Evolutionary conservation across 2,888 invertebrate genomes (phyloP), one percentile per base, ranked within the genome.

Genomic region (Drosophila barbarae): DNA sequence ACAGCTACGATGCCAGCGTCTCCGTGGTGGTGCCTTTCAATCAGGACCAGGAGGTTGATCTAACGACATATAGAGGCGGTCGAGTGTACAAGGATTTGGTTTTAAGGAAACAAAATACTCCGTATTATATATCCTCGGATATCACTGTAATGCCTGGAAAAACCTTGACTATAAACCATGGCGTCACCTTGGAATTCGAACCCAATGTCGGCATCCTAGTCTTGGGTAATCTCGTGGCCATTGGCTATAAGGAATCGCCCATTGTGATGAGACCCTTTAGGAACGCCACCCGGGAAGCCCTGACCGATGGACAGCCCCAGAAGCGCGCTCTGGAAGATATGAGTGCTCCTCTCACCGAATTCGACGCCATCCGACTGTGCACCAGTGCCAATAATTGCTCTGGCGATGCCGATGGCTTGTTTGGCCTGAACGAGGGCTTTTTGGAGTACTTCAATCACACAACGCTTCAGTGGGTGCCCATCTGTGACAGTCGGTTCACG

Each of bases 141-240:
- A 93, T 99, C 39, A 99, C 99, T 0, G 93, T 99, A 0, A 98
- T 99, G 98, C 98, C 99, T 0, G 95, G 94, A 67, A 95, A 93
- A 0, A 95, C 94, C 0, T 89, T 99, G 35, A 94, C 93, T 0
- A 96, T 99, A 59, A 93, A 94, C 73, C 94, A 97, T 3, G 98
- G 98, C 7, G 97, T 97, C 0, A 92, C 94, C 9, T 90, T 99
- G 88, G 97, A 98, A 89, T 98, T 99, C 88, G 95, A 95, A 38
- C 96, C 99, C 0, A 98, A 97, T 89, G 96, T 99, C 52, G 98
- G 99, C 0, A 96, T 99, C 68, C 90, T 99, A 26, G 98, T 99
- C 1, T 91, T 99, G 79, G 99, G 99, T 1, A 94, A 94, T 0
- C 90, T 99, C 23, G 92, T 93, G 71, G 98, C 98, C 2, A 91